Evolutionary conservation across 2,797 vertebrate species (phyloP).

Genomic region (Gadopsis bispinosus): DNA sequence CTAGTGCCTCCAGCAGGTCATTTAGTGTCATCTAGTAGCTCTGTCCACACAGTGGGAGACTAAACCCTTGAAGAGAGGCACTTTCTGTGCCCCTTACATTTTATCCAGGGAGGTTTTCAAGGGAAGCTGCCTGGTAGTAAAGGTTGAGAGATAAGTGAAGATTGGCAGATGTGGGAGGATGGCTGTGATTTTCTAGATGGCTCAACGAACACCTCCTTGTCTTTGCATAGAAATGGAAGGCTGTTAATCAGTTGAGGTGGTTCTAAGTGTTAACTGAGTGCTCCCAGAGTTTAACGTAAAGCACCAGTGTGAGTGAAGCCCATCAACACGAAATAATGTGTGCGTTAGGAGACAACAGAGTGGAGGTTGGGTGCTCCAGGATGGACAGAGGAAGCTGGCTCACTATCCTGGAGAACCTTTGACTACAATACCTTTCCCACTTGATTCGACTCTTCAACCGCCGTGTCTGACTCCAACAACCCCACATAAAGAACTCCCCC

Average conservation of each 20-base stretch:
- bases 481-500: constrained; percentile 7
- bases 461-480: background rate
- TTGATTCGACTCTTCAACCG: constrained; percentile 33
- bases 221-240: constrained; percentile 89
- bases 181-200: constrained; percentile 63
- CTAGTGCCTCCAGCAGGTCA: constrained; percentile 64
- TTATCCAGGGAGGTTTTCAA: constrained; percentile 33
- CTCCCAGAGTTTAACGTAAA: constrained; percentile 80
- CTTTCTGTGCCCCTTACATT: constrained; percentile 48
- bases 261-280: constrained; percentile 73
- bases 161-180: constrained; percentile 54
- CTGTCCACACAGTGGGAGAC: constrained; percentile 53
- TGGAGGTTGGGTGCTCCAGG: constrained; percentile 42
- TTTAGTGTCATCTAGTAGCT: constrained; percentile 67
- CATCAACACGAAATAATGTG: constrained; percentile 62
- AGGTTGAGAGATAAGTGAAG: constrained; percentile 60
- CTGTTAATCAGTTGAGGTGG: constrained; percentile 79
- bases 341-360: constrained; percentile 51
- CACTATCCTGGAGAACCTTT: constrained; percentile 39
- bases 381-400: constrained; percentile 53
- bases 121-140: constrained; percentile 79
- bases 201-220: constrained; percentile 78
- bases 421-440: constrained; percentile 30
- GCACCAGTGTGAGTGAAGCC: constrained; percentile 79
- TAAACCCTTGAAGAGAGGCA: constrained; percentile 26